phyloP scores from a whole-genome alignment of 2,888 invertebrate species.

The Tenthredo scrophulariae region DNA sequence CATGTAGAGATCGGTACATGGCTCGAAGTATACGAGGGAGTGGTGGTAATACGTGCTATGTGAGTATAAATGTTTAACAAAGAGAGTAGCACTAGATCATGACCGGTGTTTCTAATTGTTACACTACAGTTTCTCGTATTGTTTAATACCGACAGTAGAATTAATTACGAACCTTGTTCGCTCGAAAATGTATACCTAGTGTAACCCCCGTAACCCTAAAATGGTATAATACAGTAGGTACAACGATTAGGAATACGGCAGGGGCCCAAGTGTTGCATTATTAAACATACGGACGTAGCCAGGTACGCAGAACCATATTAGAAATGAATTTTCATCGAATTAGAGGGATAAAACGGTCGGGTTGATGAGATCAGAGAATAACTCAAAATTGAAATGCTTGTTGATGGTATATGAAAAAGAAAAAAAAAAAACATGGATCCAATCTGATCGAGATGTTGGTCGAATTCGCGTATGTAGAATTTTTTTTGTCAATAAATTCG shows the following conservation, averaged over 20 bases:
- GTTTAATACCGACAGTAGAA: constrained; percentile 69
- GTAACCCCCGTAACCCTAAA: neutral
- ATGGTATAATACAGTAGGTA: neutral
- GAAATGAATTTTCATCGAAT: neutral
- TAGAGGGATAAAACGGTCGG: no score
- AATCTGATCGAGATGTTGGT: no score
- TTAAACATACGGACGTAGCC: neutral
- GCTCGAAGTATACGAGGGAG: neutral
- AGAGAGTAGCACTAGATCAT: constrained; percentile 20
- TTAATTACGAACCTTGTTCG: constrained; percentile 73
- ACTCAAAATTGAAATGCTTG: no score
- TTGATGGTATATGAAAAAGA: no score
- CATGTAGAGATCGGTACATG: neutral
- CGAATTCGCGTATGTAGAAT: no score
- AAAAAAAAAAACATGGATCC: no score
- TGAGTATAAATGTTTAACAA: constrained; percentile 5
- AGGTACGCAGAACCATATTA: neutral
- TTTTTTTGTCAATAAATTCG: no score
- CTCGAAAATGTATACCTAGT: constrained; percentile 65
- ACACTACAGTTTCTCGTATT: constrained; percentile 5
- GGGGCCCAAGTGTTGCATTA: neutral
- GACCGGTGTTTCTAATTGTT: constrained; percentile 35
- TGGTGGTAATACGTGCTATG: neutral
- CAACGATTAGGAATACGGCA: neutral
- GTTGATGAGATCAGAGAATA: no score